Evolutionary conservation across 1,140 invertebrate species (phyloP).

Genomic region (Lordiphosa stackelbergi): DNA sequence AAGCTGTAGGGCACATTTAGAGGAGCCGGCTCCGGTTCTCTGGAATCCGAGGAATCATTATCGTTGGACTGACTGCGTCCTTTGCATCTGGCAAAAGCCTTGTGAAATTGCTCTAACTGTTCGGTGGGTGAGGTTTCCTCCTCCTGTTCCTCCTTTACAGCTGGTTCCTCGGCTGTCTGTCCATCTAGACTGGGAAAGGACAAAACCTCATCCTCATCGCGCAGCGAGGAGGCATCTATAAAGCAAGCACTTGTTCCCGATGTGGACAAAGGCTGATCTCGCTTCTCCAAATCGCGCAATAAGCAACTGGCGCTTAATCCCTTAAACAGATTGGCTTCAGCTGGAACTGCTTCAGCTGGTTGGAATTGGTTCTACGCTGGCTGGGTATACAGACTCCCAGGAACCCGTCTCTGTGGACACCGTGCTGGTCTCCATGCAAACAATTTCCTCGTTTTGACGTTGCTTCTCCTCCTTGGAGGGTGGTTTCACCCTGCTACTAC

Average conservation of each 20-base stretch:
- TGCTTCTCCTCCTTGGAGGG: conserved; percentile 84
- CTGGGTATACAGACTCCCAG: conserved; percentile 80
- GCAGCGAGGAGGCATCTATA: conserved; percentile 85
- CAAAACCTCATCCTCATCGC: conserved; percentile 81
- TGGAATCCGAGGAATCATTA: conserved; percentile 50
- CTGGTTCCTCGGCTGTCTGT: conserved; percentile 19
- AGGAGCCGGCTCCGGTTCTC: conserved; percentile 16
- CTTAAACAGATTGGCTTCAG: conserved; percentile 25
- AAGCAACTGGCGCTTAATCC: conserved; percentile 56
- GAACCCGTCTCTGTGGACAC: conserved; percentile 81
- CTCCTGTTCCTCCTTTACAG: conserved; percentile 10
- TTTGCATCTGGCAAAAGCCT: conserved; percentile 72
- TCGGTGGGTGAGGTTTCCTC: conserved; percentile 49
- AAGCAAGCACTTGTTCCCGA: conserved; percentile 79
- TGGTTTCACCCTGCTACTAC: conserved; percentile 20
- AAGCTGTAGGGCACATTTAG: conserved; percentile 67
- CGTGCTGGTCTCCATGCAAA: conserved; percentile 80
- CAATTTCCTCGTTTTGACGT: conserved; percentile 83
- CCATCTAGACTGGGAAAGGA: conserved; percentile 63
- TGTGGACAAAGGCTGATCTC: conserved; percentile 52
- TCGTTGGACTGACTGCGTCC: conserved; percentile 39
- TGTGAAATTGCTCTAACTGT: conserved; percentile 71
- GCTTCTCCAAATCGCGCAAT: conserved; percentile 66
- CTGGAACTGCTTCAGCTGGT: conserved; percentile 8
- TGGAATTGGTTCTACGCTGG: not conserved